Base-by-base conservation (phyloP, 2,888 invertebrate genomes). In the Rugalucina vietnamica region DNA sequence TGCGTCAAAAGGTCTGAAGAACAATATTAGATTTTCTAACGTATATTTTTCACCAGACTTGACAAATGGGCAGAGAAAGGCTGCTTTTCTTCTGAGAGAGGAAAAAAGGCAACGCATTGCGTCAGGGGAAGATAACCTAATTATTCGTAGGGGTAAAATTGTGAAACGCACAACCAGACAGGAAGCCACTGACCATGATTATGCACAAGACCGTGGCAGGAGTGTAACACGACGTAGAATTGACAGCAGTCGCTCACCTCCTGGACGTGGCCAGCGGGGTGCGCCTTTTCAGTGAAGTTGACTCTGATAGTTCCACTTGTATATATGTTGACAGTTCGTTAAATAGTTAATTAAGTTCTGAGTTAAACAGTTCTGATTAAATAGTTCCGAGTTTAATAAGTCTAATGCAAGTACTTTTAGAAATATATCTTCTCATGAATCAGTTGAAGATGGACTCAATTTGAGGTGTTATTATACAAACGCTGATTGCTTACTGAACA, bases 401-500 rank as follows among this genome's bases (percentile, higher is more conserved):
- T 57, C 57, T 21, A 29, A 27, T 27, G 8, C 27, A 57, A 27
- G 27, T 10, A 57, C 27, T 27, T 57, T 27, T 24, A 57, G 27
- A 8, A 4, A 2, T 57, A 29, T 57, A 29, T 57, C 57, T 8
- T 57, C 27, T 21, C 10, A 57, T 57, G 57, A 57, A 43, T 43
- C 43, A 12, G 12, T 54, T 69, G 1, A 8, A 8, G n/a, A 14
- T 14, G 5, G 27, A 5, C 18, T 37, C 36, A 65, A 43, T 12
- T 29, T 50, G 27, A 50, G 60, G 50, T 43, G 21, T 50, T 76
- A 76, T 12, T 57, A 76, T 36, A 49, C 37, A 43, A 76, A 76
- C 43, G 76, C 76, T 27, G 76, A 76, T 29, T 69, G 69, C 34
- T 76, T 76, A 27, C 37, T 76, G 32, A 76, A 76, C 34, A 76